Evolutionary conservation across 2,888 invertebrate species (phyloP), one percentile per base, ranked within the genome.

Genomic region (Philopedon plagiatum): DNA sequence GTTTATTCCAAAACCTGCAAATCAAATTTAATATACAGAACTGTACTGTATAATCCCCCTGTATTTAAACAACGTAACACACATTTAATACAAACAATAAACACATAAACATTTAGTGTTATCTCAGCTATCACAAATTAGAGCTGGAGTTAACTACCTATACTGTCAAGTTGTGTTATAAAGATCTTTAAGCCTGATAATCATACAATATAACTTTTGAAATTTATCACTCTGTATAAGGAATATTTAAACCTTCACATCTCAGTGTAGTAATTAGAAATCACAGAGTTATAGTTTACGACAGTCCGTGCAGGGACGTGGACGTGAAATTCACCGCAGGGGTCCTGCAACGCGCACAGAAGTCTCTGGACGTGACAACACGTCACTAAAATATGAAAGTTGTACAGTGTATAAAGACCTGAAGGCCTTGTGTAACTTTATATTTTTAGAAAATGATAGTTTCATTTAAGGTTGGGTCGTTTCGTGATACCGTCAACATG

Each of bases 341-440:
- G 64, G 60, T 76, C 82, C 74, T 75, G 79, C 79, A 81, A 81
- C 81, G 82, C 78, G 78, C 76, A 82, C 82, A 81, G 83, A 81
- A 83, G 83, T 83, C 80, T 80, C 78, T 74, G 79, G 80, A 83
- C 83, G 83, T 83, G 84, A 83, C 81, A 81, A 84, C 83, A 82
- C 80, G 82, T 81, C 79, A 83, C 80, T 83, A 82, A 83, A 84
- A 81, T 82, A 81, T 80, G 75, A 78, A 81, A 82, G 80, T 79
- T 80, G 75, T 73, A 65, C 7, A 9, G 13, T 29, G 9, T 8
- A 29, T 29, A 29, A 54, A 54, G 29, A 29, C 51, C 13, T 54
- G 29, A 29, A 54, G 11, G 7, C 29, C 18, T 29, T 15, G 18
- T 9, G 2, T 29, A 15, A 29, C 29, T 54, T 29, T 54, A 29